Base-by-base conservation (phyloP, 2,113 vertebrate species). In the Perca flavescens region DNA sequence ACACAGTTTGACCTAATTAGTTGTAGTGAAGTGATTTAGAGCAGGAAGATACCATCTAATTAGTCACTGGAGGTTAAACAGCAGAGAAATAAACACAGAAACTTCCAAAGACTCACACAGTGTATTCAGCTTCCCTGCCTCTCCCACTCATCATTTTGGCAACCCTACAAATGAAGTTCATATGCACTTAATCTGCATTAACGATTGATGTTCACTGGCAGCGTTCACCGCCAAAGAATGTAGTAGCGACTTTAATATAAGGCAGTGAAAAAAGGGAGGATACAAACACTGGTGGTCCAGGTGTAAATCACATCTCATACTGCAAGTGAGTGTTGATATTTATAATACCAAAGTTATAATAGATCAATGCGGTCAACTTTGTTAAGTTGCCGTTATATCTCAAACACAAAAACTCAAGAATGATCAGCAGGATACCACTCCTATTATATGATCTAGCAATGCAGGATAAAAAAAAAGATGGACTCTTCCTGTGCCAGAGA, bases 1-100 rank as follows among this genome's bases (percentile, higher is more conserved):
- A 46, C 56, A 61, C 61, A 31, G 58, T 31, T 65, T 80, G 76
- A 80, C 69, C 65, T 77, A 66, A 67, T 77, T 87, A 79, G 34
- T 53, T 50, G 14, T 25, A 34, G 61, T 34, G n/a, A 17, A 28
- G 68, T 54, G 60, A 85, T 74, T 65, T 16, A 75, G 40, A 21
- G 46, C 73, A 52, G 58, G 66, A 34, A 53, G 40, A 71, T 47
- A 17, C 15, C 49, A 57, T 71, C 56, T 66, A 74, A 86, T 62
- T 25, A 78, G 65, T 58, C 31, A 58, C 79, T 31, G 62, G 79
- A 66, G 74, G 58, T 63, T 67, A 63, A 12, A 69, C 54, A 25
- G 49, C 25, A 14, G 57, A 82, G 22, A 46, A 43, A 74, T 43
- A 65, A 31, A 61, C 53, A 60, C 54, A 43, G 15, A 28, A 40